phyloP scores from a whole-genome alignment of 92 coral and sea anemone species.

The Umimayanthus chanpuru region DNA sequence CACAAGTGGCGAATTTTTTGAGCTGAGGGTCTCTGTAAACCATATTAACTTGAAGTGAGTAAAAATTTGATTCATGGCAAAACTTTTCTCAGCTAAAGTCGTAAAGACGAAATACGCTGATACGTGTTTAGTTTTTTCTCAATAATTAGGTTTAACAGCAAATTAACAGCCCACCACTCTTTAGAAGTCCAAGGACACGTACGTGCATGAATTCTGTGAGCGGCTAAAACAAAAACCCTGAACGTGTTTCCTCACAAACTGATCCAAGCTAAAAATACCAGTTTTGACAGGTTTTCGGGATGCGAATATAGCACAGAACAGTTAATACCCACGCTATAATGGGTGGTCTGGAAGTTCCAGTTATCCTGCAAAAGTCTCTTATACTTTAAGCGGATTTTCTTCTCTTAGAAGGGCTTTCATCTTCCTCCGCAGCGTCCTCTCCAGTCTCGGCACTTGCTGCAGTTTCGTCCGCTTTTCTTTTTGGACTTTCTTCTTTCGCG shows the following conservation, averaged over 20 bases:
- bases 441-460: conserved; percentile 10
- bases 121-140: not conserved
- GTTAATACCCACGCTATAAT: conserved; percentile 27
- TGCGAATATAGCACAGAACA: not conserved
- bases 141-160: not conserved
- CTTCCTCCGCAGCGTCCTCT: conserved; percentile 58
- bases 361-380: not conserved
- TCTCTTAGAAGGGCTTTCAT: conserved; percentile 73
- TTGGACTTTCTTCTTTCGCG: conserved; percentile 3
- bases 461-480: conserved; percentile 22
- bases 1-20: not conserved
- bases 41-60: not conserved
- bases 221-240: not conserved
- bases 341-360: not conserved
- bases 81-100: not conserved
- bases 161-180: not conserved
- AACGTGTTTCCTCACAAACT: not conserved
- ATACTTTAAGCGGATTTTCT: conserved; percentile 53
- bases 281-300: conserved; percentile 7
- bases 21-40: not conserved
- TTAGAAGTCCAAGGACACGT: conserved; percentile 5
- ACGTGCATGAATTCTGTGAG: conserved; percentile 6
- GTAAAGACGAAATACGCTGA: not conserved
- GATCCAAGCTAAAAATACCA: conserved; percentile 26
- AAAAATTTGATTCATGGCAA: not conserved